These are phyloP conservation scores for Gadus macrocephalus DNA, from an alignment of 2,113 vertebrate species.

Conservation along the genomic window DNA sequence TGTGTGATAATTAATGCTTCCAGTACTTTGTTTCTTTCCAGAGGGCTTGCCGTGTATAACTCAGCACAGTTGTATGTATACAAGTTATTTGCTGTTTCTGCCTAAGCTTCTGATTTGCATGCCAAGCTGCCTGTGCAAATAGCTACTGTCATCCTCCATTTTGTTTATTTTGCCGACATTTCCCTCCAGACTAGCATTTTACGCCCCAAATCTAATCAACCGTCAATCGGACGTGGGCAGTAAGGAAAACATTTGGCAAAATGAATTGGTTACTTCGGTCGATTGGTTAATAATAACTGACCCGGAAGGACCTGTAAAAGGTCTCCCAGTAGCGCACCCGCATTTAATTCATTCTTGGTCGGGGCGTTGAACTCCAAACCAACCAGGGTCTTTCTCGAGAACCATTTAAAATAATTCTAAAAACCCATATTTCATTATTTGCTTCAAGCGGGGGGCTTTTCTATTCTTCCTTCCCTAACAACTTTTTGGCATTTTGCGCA, in stretches of 20 bases:
- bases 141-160: conserved; percentile 70
- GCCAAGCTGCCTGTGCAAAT: conserved; percentile 71
- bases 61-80: conserved; percentile 77
- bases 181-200: conserved; percentile 70
- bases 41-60: conserved; percentile 78
- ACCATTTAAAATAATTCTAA: conserved; percentile 10
- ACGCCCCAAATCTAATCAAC: conserved; percentile 61
- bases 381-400: background rate
- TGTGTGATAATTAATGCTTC: conserved; percentile 69
- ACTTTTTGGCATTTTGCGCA: background rate
- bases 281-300: no score
- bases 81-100: conserved; percentile 67
- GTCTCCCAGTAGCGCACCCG: no score
- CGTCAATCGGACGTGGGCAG: conserved; percentile 46
- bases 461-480: conserved; percentile 1
- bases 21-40: conserved; percentile 74
- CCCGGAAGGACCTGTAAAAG: no score
- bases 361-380: conserved; percentile 18
- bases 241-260: conserved; percentile 21
- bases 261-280: background rate
- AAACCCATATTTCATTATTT: no score
- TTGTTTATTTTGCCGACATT: conserved; percentile 51
- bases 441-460: no score
- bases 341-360: conserved; percentile 6
- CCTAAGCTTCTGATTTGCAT: conserved; percentile 72